Evolutionary conservation across 2,888 invertebrate species (phyloP).

Genomic region (Eristalinus aeneus): DNA sequence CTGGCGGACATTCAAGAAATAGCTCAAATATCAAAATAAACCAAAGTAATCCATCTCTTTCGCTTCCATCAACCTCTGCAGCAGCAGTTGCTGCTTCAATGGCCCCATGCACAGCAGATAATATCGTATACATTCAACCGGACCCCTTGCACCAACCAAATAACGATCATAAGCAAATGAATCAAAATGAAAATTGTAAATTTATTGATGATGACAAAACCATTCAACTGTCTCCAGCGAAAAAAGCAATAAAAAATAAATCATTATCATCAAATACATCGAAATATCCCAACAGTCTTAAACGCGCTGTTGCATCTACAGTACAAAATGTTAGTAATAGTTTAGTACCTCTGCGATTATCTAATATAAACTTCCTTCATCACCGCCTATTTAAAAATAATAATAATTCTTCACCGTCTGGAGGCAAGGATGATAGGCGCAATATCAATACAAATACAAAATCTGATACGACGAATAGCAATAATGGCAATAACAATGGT

Average conservation of each 20-base stretch:
- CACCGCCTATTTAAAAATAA: constrained; percentile 75
- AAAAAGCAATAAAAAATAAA: constrained; percentile 43
- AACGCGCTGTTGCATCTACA: constrained; percentile 75
- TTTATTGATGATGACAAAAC: constrained; percentile 22
- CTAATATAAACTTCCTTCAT: constrained; percentile 74
- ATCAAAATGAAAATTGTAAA: constrained; percentile 44
- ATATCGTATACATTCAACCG: constrained; percentile 53
- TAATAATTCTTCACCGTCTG: constrained; percentile 50
- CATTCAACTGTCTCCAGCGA: neutral
- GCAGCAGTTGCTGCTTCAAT: constrained; percentile 67
- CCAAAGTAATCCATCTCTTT: constrained; percentile 73
- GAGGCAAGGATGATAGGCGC: constrained; percentile 9
- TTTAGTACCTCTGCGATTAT: constrained; percentile 73
- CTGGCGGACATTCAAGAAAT: constrained; percentile 75
- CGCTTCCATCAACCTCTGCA: constrained; percentile 76
- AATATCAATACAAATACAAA: constrained; percentile 39
- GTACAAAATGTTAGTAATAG: constrained; percentile 74
- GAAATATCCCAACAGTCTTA: constrained; percentile 75
- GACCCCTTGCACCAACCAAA: constrained; percentile 37
- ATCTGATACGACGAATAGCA: constrained; percentile 46
- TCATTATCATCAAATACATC: constrained; percentile 77
- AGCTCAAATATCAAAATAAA: constrained; percentile 73
- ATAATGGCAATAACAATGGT: constrained; percentile 53
- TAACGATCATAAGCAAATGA: constrained; percentile 31
- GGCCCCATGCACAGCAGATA: constrained; percentile 27